Base-by-base conservation (phyloP, 2,113 vertebrate species). In the Nipponia nippon region DNA sequence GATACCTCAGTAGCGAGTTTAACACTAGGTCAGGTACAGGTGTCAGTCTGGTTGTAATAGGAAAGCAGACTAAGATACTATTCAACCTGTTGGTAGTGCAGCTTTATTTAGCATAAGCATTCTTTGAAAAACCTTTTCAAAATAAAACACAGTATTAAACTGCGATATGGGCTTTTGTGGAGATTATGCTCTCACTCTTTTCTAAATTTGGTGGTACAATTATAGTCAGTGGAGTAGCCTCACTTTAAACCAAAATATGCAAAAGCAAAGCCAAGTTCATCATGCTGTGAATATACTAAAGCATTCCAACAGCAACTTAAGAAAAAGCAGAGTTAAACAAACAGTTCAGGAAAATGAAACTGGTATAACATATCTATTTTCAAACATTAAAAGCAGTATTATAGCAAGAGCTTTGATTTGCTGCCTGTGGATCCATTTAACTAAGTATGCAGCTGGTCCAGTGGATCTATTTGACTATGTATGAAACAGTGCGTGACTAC, bases 271-370 rank as follows among this genome's bases (percentile, higher is more conserved):
- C 27, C 30, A 62, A 87, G 32, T 46, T 89, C 81, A 70, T 65
- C 26, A 26, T 73, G 65, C 29, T 91, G 16, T 79, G 66, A 95
- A 92, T 91, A 92, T 59, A 56, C 67, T 82, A 90, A 90, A 91
- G n/a, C 20, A 55, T 55, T 95, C 40, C 27, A 42, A 83, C 62
- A 93, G 8, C 36, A 82, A 73, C 50, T 14, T 44, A 87, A 86
- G 73, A 89, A 79, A 40, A 92, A 71, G 34, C 32, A n/a, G 84
- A 92, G 59, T 95, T 95, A 95, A 97, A 81, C 18, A 89, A 97
- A 89, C 17, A 87, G 79, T 56, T 63, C 70, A 69, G 78, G 82
- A 94, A 92, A 95, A 87, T 83, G 42, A 94, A 59, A 71, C 61
- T 72, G 63, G 40, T 71, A 49, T 47, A 78, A 89, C 18, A 16